Conservation (phyloP, 2,797 vertebrate genomes). For the Rhinogobio ventralis region DNA sequence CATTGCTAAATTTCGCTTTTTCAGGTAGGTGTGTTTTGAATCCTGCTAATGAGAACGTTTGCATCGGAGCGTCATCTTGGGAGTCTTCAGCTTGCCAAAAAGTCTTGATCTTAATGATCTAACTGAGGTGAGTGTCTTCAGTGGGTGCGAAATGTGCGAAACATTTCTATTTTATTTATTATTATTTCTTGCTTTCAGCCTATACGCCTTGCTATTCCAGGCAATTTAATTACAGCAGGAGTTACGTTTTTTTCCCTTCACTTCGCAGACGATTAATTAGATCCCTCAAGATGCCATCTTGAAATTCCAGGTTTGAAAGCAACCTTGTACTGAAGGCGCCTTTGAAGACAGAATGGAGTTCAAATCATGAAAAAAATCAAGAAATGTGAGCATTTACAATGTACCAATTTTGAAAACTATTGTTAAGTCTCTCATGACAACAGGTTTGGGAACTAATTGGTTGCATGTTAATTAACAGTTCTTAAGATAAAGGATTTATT, state of each 20-base stretch:
- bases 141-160: not conserved
- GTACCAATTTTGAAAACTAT: not conserved
- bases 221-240: slow-evolving; percentile 30
- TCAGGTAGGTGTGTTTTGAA: not conserved
- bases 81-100: slow-evolving; percentile 27
- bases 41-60: slow-evolving; percentile 22
- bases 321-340: not conserved
- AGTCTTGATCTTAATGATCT: slow-evolving; percentile 40
- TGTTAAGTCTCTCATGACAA: not conserved
- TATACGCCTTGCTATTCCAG: not conserved
- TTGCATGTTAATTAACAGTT: not conserved
- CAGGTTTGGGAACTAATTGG: not conserved
- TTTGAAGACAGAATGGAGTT: not conserved
- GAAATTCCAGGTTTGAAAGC: slow-evolving; percentile 28
- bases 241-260: not conserved
- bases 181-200: not conserved
- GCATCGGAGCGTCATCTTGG: not conserved
- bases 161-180: slow-evolving; percentile 18
- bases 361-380: not conserved
- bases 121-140: not conserved
- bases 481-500: not conserved
- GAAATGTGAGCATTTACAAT: not conserved
- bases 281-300: slow-evolving; percentile 38
- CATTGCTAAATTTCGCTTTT: not conserved
- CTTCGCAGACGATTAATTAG: slow-evolving; percentile 29